These are phyloP conservation scores for Brachionus rubens DNA, from an alignment of 1,140 invertebrate species.

Conservation along the genomic window DNA sequence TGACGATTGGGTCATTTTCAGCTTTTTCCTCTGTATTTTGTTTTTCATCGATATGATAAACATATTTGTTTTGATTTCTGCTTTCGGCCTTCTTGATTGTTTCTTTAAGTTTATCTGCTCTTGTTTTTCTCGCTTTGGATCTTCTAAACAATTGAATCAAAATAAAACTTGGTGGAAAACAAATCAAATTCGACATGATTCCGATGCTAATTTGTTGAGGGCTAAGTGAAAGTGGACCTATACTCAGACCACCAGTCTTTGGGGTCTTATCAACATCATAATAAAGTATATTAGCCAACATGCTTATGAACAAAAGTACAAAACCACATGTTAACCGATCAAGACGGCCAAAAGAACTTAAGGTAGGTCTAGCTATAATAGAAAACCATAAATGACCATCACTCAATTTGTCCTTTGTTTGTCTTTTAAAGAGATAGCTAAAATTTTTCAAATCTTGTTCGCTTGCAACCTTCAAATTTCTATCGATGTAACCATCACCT, in stretches of 20 bases:
- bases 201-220: constrained; percentile 59
- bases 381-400: constrained; percentile 67
- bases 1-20: no score
- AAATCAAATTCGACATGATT: constrained; percentile 57
- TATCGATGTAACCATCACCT: constrained; percentile 64
- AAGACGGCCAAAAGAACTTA: constrained; percentile 56
- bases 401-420: not conserved
- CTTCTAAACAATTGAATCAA: constrained; percentile 61
- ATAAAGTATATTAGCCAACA: no score
- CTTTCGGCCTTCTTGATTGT: not conserved
- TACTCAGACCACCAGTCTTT: constrained; percentile 52
- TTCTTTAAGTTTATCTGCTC: constrained; percentile 37
- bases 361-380: constrained; percentile 62
- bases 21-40: no score
- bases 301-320: constrained; percentile 62
- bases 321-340: constrained; percentile 64
- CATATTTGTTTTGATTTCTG: not conserved
- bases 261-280: constrained; percentile 55
- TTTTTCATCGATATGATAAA: no score
- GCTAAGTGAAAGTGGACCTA: constrained; percentile 62
- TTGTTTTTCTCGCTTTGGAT: no score
- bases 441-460: not conserved
- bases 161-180: constrained; percentile 64
- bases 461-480: constrained; percentile 56
- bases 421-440: not conserved